Evolutionary conservation across 1,140 invertebrate species (phyloP), one percentile per base, ranked within the genome.

Genomic region (Sycobia sp.): DNA sequence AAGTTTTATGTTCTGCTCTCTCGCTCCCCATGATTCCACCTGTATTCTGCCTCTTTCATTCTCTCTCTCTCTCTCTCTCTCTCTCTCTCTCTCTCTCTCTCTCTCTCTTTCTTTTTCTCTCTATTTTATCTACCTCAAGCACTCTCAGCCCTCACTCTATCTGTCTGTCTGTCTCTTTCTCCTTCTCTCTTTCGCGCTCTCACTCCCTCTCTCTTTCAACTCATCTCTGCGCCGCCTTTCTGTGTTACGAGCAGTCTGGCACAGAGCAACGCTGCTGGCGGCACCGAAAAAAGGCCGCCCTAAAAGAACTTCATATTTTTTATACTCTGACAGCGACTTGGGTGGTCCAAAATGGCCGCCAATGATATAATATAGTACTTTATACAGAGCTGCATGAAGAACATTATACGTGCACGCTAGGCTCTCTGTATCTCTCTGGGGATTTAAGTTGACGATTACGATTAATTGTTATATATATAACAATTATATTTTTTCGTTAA

Each of bases 231-330:
- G 47, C 73, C 73, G 73, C 74, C 73, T 76, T 70, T 71, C 71
- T 62, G 67, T 61, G 65, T 71, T 72, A 70, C 69, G 68, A 69
- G 67, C 73, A 73, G 73, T 71, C 71, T 67, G 70, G 57, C 68
- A 71, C 65, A 74, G 69, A 27, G n/a, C 66, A 71, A 71, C 69
- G 70, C 73, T 69, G 77, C 74, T 73, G 68, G 75, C 77, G 74
- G 77, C 76, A 76, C 67, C 71, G 74, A 78, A 80, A 80, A 80
- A 82, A 79, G 78, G 79, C 79, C 79, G 78, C 80, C 80, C 44
- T 80, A 81, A 82, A 81, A 81, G 80, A 81, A 82, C 79, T 82
- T 80, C 73, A 82, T 82, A 82, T 81, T 81, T 81, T 82, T 82
- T 80, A 81, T 81, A 71, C 75, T 75, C 77, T 73, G 79, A 80